These are phyloP conservation scores for Patiria pectinifera DNA, from an alignment of 53 echinoderm and acorn worm genomes.

Conservation along the genomic window DNA sequence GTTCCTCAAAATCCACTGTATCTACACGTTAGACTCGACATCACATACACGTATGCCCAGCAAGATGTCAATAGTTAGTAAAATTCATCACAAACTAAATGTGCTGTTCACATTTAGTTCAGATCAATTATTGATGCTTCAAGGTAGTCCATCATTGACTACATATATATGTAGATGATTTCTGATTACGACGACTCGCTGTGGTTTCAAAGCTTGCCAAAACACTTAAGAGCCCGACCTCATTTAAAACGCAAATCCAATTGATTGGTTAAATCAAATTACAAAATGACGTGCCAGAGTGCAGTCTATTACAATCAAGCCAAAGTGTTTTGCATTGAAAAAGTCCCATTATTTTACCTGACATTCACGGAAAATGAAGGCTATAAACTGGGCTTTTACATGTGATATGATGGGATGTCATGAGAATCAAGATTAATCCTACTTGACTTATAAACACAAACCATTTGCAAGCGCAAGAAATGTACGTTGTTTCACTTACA, in stretches of 20 bases:
- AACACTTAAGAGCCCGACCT: neutral
- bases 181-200: neutral
- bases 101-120: no score
- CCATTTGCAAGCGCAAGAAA: no score
- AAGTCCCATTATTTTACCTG: neutral
- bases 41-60: no score
- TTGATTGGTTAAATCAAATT: slow-evolving; percentile 26
- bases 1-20: no score
- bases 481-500: no score
- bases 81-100: neutral
- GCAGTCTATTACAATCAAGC: slow-evolving; percentile 27
- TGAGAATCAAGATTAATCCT: no score
- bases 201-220: neutral
- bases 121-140: neutral
- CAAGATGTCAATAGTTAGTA: neutral
- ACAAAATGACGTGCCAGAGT: neutral
- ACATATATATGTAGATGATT: neutral
- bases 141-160: neutral
- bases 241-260: slow-evolving; percentile 39
- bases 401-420: no score
- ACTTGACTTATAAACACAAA: no score
- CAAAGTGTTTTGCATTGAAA: neutral
- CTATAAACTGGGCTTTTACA: no score
- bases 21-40: no score
- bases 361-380: neutral